A percentile compares a stretch with the other conserved stretches of the same genome.
Conservation (phyloP, 2,888 invertebrate genomes). For the Cancer borealis region DNA sequence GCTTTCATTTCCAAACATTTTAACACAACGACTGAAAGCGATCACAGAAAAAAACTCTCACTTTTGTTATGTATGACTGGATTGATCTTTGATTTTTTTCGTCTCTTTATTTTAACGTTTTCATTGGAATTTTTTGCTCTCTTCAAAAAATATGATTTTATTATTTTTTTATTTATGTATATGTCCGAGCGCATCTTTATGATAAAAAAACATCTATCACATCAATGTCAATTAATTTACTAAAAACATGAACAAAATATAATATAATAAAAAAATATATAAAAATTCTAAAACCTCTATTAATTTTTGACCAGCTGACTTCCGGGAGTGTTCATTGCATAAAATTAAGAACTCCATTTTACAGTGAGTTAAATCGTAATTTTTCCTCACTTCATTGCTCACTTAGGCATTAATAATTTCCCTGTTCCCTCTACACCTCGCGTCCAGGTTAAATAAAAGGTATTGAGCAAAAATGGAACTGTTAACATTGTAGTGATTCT, state of each 20-base stretch:
- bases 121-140: neutral
- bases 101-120: neutral
- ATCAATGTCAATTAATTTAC: neutral
- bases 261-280: neutral
- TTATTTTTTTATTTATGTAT: neutral
- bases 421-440: neutral
- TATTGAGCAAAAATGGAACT: neutral
- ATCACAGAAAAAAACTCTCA: neutral
- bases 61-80: neutral
- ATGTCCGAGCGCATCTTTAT: neutral
- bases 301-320: neutral
- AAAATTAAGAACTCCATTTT: neutral
- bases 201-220: neutral
- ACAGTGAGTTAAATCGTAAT: neutral
- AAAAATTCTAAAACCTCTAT: neutral
- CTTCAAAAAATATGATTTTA: neutral
- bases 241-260: neutral
- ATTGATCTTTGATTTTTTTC: neutral
- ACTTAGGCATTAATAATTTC: slow-evolving; percentile 14
- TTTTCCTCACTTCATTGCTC: neutral
- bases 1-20: neutral
- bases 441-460: neutral
- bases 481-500: neutral
- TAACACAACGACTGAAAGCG: neutral
- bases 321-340: neutral